Conservation (phyloP, 1,140 invertebrate species). For the Phortica variegata region DNA sequence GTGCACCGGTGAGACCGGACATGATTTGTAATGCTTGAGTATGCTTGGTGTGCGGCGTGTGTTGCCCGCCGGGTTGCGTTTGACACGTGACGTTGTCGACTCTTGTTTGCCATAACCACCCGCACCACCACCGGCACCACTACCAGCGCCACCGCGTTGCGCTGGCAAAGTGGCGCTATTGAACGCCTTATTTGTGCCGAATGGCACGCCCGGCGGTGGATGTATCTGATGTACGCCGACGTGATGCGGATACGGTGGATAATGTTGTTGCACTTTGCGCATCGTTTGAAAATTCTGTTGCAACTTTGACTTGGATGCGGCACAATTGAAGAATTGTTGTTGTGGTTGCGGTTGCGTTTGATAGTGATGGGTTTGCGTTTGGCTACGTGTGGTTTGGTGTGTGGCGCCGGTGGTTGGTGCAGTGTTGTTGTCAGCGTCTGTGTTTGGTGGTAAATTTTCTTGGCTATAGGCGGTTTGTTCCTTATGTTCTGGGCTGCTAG, state of each 20-base stretch:
- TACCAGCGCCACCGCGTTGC: neutral
- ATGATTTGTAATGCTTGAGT: conserved; percentile 68
- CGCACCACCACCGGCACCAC: neutral
- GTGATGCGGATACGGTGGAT: conserved; percentile 56
- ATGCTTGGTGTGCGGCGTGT: conserved; percentile 61
- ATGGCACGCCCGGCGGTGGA: conserved; percentile 48
- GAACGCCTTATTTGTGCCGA: no score
- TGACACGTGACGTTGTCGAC: conserved; percentile 19
- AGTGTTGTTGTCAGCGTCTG: conserved; percentile 6
- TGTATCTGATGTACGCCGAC: conserved; percentile 54
- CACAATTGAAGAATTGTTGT: conserved; percentile 48
- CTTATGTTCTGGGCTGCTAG: no score
- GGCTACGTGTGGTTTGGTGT: conserved; percentile 12
- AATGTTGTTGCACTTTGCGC: conserved; percentile 55
- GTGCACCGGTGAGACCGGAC: conserved; percentile 68
- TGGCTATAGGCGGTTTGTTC: no score
- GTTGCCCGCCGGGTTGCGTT: conserved; percentile 47
- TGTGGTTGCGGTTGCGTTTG: conserved; percentile 9
- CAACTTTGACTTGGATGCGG: conserved; percentile 55
- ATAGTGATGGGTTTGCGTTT: conserved; percentile 5
- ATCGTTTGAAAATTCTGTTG: conserved; percentile 56
- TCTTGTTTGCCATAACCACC: conserved; percentile 2
- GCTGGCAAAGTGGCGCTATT: conserved; percentile 4
- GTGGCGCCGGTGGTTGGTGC: conserved; percentile 1
- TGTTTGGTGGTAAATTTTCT: no score